Evolutionary conservation across 2,113 vertebrate species (phyloP).

Genomic region (Ranitomeya variabilis): DNA sequence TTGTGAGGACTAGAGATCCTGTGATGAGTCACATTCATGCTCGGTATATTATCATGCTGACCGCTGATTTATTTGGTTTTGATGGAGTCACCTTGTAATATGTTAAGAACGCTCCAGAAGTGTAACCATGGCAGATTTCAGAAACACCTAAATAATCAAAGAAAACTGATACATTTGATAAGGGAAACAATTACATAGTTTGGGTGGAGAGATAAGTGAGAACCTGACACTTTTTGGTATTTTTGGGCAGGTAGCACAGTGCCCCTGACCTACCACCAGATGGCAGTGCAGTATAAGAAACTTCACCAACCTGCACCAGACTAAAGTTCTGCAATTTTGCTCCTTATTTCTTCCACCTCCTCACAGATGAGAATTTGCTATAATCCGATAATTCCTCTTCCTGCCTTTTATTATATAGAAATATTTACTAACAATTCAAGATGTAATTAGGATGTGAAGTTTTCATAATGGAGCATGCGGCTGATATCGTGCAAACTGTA

Average conservation of each 20-base stretch:
- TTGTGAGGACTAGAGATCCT: neutral
- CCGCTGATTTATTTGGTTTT: neutral
- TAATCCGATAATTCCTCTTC: neutral
- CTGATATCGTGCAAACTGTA: too few relatives aligned
- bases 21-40: neutral
- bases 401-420: neutral
- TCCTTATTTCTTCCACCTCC: neutral
- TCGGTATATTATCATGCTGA: neutral
- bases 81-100: neutral
- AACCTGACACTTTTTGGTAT: neutral
- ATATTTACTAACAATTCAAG: neutral
- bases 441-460: too few relatives aligned
- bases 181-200: too few relatives aligned
- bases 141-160: neutral
- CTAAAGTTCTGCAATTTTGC: neutral
- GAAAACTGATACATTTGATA: too few relatives aligned
- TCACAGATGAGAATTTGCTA: neutral
- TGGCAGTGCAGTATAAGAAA: neutral
- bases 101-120: neutral
- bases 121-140: neutral
- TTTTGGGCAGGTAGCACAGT: neutral
- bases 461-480: too few relatives aligned
- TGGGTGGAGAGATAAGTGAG: too few relatives aligned
- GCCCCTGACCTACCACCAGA: neutral
- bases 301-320: neutral